A percentile compares a stretch with the other conserved stretches of the same genome.
These are phyloP conservation scores for Hiodon tergisus DNA, from an alignment of 2,113 vertebrate genomes.

Conservation along the genomic window DNA sequence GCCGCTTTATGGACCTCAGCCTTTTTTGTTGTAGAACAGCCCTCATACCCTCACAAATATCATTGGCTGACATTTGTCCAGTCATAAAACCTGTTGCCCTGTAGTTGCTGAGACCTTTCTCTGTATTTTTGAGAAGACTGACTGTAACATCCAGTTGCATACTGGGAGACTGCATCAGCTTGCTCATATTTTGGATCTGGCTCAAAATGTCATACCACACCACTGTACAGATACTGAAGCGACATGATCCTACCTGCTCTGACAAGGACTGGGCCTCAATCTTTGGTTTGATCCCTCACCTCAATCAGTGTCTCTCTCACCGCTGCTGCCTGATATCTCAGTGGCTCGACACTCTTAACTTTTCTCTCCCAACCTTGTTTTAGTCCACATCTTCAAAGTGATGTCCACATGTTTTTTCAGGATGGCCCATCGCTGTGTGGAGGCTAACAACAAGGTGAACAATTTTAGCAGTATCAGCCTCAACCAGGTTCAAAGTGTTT, in stretches of 20 bases:
- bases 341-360: constrained; percentile 32
- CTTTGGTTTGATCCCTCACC: constrained; percentile 31
- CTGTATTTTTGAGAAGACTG: constrained; percentile 25
- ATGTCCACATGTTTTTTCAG: constrained; percentile 30
- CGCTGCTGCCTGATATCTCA: constrained; percentile 28
- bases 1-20: constrained; percentile 7
- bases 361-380: constrained; percentile 38
- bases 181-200: constrained; percentile 29
- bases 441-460: constrained; percentile 31
- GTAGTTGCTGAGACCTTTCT: constrained; percentile 27
- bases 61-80: constrained; percentile 27
- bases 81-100: constrained; percentile 28
- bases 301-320: constrained; percentile 31
- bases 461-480: constrained; percentile 29
- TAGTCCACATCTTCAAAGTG: constrained; percentile 29
- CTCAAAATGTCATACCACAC: constrained; percentile 33
- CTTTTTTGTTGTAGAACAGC: constrained; percentile 17
- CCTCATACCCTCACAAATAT: constrained; percentile 23
- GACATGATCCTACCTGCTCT: constrained; percentile 30
- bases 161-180: constrained; percentile 29
- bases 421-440: constrained; percentile 30
- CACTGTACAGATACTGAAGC: constrained; percentile 28
- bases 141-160: constrained; percentile 29
- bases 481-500: constrained; percentile 23
- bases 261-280: constrained; percentile 33